These are phyloP conservation scores for Salvelinus alpinus DNA, from an alignment of 2,113 vertebrate genomes.

Conservation along the genomic window DNA sequence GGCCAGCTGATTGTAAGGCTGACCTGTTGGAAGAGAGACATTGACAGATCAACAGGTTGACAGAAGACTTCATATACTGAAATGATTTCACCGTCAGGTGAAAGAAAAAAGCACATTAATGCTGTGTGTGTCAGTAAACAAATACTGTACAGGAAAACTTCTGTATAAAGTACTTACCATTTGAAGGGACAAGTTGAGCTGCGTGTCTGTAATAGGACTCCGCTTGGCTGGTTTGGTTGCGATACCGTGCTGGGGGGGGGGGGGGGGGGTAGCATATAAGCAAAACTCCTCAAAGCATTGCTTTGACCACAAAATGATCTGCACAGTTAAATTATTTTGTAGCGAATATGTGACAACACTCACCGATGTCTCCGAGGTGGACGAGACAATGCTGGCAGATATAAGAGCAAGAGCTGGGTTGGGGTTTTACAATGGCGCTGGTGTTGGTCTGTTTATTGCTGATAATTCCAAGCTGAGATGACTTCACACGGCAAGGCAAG, in stretches of 20 bases:
- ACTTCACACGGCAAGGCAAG: slow-evolving; percentile 95
- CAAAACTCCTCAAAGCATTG: background rate
- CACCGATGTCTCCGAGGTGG: slow-evolving; percentile 98
- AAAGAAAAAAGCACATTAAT: background rate
- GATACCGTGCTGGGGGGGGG: slow-evolving; percentile 86
- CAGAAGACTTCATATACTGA: background rate
- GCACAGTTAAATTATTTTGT: background rate
- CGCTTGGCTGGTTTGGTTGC: slow-evolving; percentile 99
- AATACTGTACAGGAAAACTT: background rate
- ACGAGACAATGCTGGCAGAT: slow-evolving; percentile 99
- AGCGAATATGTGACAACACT: slow-evolving; percentile 48
- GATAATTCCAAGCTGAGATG: slow-evolving; percentile 97
- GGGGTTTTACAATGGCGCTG: slow-evolving; percentile 93
- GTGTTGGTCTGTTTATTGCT: slow-evolving; percentile 90
- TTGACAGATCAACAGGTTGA: slow-evolving; percentile 1
- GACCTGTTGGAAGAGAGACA: slow-evolving; percentile 76
- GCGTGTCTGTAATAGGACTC: slow-evolving; percentile 98
- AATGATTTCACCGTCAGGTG: too few species aligned
- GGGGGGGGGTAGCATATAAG: slow-evolving; percentile 5
- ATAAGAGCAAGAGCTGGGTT: slow-evolving; percentile 98
- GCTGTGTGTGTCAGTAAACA: background rate
- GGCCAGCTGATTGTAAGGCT: slow-evolving; percentile 99
- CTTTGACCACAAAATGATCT: too few species aligned
- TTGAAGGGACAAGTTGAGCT: slow-evolving; percentile 97
- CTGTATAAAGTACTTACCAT: slow-evolving; percentile 80